Evolutionary conservation across 1,140 invertebrate species (phyloP).

Genomic region (Leguminivora glycinivorella): DNA sequence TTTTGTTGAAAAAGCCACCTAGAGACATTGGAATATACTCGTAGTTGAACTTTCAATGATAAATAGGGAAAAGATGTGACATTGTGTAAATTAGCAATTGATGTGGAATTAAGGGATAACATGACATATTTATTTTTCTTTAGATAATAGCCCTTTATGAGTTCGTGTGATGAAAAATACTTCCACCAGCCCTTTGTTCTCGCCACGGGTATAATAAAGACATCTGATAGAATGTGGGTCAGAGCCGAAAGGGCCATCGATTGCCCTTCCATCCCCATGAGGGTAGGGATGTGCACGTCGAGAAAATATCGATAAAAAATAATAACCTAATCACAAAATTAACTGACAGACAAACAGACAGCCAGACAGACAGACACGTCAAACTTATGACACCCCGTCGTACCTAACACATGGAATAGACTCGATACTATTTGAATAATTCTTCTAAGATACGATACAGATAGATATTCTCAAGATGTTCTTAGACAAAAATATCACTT

Average conservation of each 20-base stretch:
- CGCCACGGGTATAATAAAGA: background rate
- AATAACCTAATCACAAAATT: too few relatives aligned
- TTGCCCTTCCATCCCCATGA: background rate
- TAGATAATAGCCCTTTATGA: too few relatives aligned
- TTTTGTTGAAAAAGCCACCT: background rate
- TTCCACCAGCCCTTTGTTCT: background rate
- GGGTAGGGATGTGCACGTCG: background rate
- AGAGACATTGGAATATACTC: background rate
- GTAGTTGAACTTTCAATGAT: background rate
- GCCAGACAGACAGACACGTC: too few relatives aligned
- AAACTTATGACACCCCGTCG: too few relatives aligned
- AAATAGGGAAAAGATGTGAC: background rate
- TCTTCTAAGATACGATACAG: too few relatives aligned
- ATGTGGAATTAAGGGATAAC: conserved; percentile 21
- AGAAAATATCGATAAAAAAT: background rate
- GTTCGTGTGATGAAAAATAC: background rate
- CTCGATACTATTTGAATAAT: too few relatives aligned
- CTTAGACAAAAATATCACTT: too few relatives aligned
- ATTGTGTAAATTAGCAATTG: background rate
- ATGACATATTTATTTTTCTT: too few relatives aligned
- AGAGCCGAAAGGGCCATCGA: background rate
- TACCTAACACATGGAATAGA: too few relatives aligned
- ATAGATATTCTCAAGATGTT: too few relatives aligned
- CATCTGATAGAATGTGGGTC: background rate
- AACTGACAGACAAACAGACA: too few relatives aligned